Base-by-base conservation (phyloP, 2,113 vertebrate species). In the Narcine bancroftii region DNA sequence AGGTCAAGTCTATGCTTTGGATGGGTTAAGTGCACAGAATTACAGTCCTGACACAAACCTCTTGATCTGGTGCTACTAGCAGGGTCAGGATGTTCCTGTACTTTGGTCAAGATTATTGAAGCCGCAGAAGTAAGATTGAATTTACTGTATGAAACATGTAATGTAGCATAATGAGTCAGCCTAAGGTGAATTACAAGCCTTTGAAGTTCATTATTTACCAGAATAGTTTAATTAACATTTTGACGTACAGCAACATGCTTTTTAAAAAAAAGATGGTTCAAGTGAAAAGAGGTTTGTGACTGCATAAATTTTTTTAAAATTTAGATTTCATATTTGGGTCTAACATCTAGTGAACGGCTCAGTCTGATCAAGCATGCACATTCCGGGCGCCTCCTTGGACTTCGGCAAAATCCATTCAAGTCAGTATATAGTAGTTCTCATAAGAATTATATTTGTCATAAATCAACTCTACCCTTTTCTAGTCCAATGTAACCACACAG, bases 341-440 rank as follows among this genome's bases (percentile, higher is more conserved):
- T 99, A 94, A 99, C 98, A 17, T 97, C 97, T 0, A 95, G 97
- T n/a, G 98, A 99, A 94, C 96, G 96, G 93, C 93, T 94, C n/a
- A 97, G 92, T 93, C 95, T 99, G 92, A 92, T 94, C 21, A 94
- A 94, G 13, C 96, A 97, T 92, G 96, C 94, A 92, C 97, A 96
- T 92, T 95, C 95, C 11, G 95, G 96, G 83, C 97, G 97, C 66
- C 39, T 96, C 0, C 72, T 95, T 93, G 97, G 98, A 7, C 95
- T 99, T 75, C 95, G 96, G 94, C 98, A 97, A 94, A 98, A 98
- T 92, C 98, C 97, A 0, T 98, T 97, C 96, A 99, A 99, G 98
- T n/a, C n/a, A n/a, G n/a, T n/a, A n/a, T 33, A 7, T 53, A 63
- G n/a, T 5, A 39, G 21, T 9, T 36, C 4, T 89, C 50, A n/a